Evolutionary conservation across 2,888 invertebrate genomes (phyloP).

Genomic region (Molorchus minor): DNA sequence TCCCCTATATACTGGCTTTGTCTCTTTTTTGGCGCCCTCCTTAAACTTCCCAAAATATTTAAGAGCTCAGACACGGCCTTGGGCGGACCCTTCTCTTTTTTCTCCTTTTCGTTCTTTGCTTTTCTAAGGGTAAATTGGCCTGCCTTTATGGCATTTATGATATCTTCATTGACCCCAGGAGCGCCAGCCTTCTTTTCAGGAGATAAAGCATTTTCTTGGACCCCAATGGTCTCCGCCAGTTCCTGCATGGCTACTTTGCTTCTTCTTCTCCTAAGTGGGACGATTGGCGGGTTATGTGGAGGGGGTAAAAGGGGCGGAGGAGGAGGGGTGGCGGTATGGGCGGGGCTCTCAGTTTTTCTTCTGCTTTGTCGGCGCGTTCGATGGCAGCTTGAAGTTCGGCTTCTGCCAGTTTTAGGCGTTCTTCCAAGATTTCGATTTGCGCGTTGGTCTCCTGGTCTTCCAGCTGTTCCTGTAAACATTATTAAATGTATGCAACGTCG

Average conservation of each 20-base stretch:
- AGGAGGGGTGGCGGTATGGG: constrained; percentile 61
- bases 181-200: constrained; percentile 50
- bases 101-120: constrained; percentile 66
- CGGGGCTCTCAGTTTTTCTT: constrained; percentile 64
- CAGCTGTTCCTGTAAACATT: constrained; percentile 66
- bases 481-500: not conserved
- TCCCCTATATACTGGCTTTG: constrained; percentile 50
- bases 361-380: constrained; percentile 69
- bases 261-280: constrained; percentile 65
- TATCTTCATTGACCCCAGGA: constrained; percentile 75
- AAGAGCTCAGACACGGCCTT: constrained; percentile 74
- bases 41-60: constrained; percentile 72
- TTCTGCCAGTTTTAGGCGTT: constrained; percentile 74
- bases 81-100: constrained; percentile 69
- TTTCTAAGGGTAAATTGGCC: constrained; percentile 77
- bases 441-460: constrained; percentile 74
- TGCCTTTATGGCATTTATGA: constrained; percentile 80
- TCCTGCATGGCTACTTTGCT: constrained; percentile 51
- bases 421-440: constrained; percentile 74
- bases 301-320: constrained; percentile 48
- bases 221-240: constrained; percentile 50
- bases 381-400: constrained; percentile 72
- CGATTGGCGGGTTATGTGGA: constrained; percentile 64
- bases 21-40: constrained; percentile 65
- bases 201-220: constrained; percentile 29